Evolutionary conservation across 2,888 invertebrate genomes (phyloP).

Genomic region (Metacarcinus magister): DNA sequence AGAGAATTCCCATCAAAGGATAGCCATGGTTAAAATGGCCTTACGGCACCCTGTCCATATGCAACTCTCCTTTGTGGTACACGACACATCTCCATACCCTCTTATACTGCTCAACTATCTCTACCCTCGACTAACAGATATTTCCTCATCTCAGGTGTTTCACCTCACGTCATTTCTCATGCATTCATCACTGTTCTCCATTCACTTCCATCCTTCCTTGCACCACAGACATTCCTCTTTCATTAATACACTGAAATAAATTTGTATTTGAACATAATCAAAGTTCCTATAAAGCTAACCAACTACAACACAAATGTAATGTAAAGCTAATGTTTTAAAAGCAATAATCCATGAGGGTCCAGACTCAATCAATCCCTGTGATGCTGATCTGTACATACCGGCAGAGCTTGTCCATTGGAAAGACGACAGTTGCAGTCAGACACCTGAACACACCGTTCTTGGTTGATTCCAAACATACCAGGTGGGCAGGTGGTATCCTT

Average conservation of each 20-base stretch:
- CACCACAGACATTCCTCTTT: too few relatives aligned
- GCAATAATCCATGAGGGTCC: too few relatives aligned
- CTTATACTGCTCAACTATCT: background rate
- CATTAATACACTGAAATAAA: too few relatives aligned
- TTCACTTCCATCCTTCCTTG: too few relatives aligned
- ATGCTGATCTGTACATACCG: constrained; percentile 68
- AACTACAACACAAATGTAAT: too few relatives aligned
- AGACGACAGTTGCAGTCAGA: constrained; percentile 91
- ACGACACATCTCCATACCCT: background rate
- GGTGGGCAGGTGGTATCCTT: constrained; percentile 86
- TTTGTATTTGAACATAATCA: too few relatives aligned
- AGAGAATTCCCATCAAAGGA: background rate
- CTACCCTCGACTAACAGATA: background rate
- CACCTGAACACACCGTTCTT: constrained; percentile 89
- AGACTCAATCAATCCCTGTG: background rate
- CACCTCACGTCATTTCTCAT: background rate
- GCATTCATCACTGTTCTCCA: background rate
- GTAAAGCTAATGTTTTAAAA: too few relatives aligned
- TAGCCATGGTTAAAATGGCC: background rate
- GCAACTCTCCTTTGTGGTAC: background rate
- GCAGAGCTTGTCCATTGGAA: constrained; percentile 86
- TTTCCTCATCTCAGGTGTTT: background rate
- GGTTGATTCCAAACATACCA: constrained; percentile 89
- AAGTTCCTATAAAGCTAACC: too few relatives aligned
- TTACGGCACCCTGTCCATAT: background rate